Base-by-base conservation (phyloP, 2,797 vertebrate genomes). In the Anguilla anguilla region DNA sequence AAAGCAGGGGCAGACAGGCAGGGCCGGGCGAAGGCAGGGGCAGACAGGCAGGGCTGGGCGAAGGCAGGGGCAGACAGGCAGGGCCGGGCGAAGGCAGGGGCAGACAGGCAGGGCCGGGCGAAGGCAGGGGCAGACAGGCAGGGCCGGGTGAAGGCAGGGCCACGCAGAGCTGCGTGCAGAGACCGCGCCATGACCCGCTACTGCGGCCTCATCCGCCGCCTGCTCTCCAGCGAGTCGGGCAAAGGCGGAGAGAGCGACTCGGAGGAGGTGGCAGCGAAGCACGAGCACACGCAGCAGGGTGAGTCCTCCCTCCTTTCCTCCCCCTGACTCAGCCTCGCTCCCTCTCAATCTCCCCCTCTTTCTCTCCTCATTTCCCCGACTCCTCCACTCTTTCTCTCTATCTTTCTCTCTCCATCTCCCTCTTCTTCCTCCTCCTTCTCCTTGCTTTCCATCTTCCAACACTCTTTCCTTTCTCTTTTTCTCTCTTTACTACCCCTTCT, bases 181-280 rank as follows among this genome's bases (percentile, higher is more conserved):
- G 82, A 79, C 51, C 13, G 46, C 53, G 39, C 31, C 69, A 92
- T 92, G 91, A 91, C 91, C 0, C 88, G 91, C 5, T 92, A 90
- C 86, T 90, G 91, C 85, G 85, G 90, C 69, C 85, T 87, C 51
- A 51, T 92, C 51, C 90, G 91, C 19, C 87, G 90, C 6, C 91
- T 92, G 64, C 83, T 91, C 81, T 91, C 90, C 77, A 90, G 77
- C 1, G 86, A 90, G 43, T 82, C 79, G 7, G 85, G 69, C 61
- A 91, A 91, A 87, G 88, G 72, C 77, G 91, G 90, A 69, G 91
- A 91, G 43, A 90, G 90, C 43, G 91, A 89, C n/a, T 89, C 89
- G 86, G 91, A 91, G 28, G 88, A 92, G 82, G 90, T 87, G 3
- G 59, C 86, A 13, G 31, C 25, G 43, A 91, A 91, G 83, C 79